Percentiles rank a stretch among this genome's conserved stretches.
These are phyloP conservation scores for Fragum sueziense DNA, from an alignment of 2,888 invertebrate species.

Conservation along the genomic window DNA sequence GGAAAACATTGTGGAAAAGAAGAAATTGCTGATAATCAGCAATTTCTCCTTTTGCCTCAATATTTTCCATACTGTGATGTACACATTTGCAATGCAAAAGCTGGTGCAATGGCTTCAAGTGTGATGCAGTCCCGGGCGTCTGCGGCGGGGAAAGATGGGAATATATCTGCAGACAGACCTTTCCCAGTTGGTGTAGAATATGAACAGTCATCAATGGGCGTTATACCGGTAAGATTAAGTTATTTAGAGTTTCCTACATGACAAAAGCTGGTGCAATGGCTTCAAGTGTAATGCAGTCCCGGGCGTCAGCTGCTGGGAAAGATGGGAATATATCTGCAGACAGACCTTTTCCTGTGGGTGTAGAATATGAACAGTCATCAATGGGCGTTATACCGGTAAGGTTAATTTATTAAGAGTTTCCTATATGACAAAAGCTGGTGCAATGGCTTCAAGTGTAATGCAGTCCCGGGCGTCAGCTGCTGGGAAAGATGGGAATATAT, in stretches of 20 bases:
- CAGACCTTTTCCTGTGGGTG: conserved; percentile 63
- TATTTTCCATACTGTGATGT: too few relatives aligned
- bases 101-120: conserved; percentile 54
- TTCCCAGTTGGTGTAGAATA: conserved; percentile 65
- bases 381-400: conserved; percentile 81
- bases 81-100: conserved; percentile 83
- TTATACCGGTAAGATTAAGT: conserved; percentile 79
- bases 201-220: conserved; percentile 74
- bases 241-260: too few relatives aligned
- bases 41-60: too few relatives aligned
- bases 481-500: conserved; percentile 55
- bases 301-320: conserved; percentile 39
- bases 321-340: conserved; percentile 64
- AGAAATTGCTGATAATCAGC: neutral
- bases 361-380: conserved; percentile 63
- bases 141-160: conserved; percentile 48
- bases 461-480: conserved; percentile 35
- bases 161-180: conserved; percentile 63
- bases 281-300: conserved; percentile 35
- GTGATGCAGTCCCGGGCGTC: conserved; percentile 37
- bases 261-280: conserved; percentile 62
- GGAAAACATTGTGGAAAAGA: too few relatives aligned
- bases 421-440: conserved; percentile 66
- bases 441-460: conserved; percentile 44
- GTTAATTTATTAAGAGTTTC: too few relatives aligned